Evolutionary conservation across 2,113 vertebrate species (phyloP), one percentile per base, ranked within the genome.

Genomic region (Aldabrachelys gigantea): DNA sequence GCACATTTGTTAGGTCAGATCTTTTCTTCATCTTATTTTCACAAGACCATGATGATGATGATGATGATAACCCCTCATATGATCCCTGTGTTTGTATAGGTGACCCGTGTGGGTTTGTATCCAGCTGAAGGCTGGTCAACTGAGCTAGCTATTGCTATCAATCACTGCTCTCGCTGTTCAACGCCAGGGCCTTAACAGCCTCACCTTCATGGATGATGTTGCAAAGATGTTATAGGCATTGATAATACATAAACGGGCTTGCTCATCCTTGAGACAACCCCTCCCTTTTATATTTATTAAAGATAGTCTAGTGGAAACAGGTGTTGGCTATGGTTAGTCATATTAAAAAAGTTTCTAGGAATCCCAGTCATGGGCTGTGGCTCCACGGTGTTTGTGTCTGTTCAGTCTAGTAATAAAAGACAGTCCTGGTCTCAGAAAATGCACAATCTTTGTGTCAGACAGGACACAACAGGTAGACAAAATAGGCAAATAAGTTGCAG

Each of bases 61-160:
- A 69, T 62, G 27, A 31, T 90, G 35, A 94, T 93, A 91, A 6
- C 27, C 6, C 4, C 22, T 86, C 59, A 11, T 81, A 53, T 0
- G 4, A 88, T 62, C 93, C 11, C 19, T 85, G 8, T 2, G 3
- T 57, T 85, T 79, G 29, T 92, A 38, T 75, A 88, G 72, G 29
- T 80, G 1, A 31, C 22, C 16, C 0, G 0, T 38, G 44, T 89
- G 21, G 10, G 78, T 94, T 82, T 69, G 31, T 72, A 44, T 1
- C 21, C 5, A 16, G 8, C 41, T 1, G 0, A 2, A 19, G 52
- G 14, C 38, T 38, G 59, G 54, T 6, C 24, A 50, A 11, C 72
- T 82, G 78, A 75, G 21, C 44, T 94, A 65, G 47, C 56, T 89
- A 0, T 80, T 89, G 56, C 69, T 89, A 12, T 69, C 54, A 59